Conservation (phyloP, 2,888 invertebrate species). For the Papilio gigon region DNA sequence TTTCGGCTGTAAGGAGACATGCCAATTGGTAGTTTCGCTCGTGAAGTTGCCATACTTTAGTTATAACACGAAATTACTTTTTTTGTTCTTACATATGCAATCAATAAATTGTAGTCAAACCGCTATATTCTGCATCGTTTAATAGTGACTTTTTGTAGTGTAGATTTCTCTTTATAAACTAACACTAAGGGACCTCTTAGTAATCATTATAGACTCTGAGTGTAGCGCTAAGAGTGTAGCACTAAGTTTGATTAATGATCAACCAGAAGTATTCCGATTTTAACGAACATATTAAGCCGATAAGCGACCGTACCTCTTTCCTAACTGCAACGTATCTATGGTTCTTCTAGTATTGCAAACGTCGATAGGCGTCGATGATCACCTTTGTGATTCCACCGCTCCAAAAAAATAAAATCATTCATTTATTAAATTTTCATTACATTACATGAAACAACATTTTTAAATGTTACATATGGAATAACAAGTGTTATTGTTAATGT, state of each 20-base stretch:
- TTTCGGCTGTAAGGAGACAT: constrained; percentile 28
- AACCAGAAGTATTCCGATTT: not conserved
- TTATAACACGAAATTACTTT: not conserved
- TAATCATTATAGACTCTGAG: too few relatives aligned
- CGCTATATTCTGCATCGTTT: too few relatives aligned
- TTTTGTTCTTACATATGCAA: not conserved
- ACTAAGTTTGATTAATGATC: not conserved
- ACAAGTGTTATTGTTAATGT: not conserved
- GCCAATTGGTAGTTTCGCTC: constrained; percentile 28
- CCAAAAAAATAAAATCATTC: too few relatives aligned
- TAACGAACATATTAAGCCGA: not conserved
- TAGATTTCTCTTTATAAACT: too few relatives aligned
- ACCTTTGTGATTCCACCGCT: too few relatives aligned
- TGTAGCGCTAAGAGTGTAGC: too few relatives aligned
- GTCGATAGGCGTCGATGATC: too few relatives aligned
- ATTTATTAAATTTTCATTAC: constrained; percentile 4
- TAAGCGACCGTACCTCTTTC: too few relatives aligned
- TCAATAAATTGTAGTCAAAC: not conserved
- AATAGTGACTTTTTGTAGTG: too few relatives aligned
- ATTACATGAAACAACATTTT: not conserved
- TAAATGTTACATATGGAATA: not conserved
- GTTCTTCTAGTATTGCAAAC: too few relatives aligned
- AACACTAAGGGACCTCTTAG: not conserved
- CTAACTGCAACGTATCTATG: too few relatives aligned
- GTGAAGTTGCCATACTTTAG: too few relatives aligned